Evolutionary conservation across 2,113 vertebrate genomes (phyloP).

Genomic region (Hemicordylus capensis): DNA sequence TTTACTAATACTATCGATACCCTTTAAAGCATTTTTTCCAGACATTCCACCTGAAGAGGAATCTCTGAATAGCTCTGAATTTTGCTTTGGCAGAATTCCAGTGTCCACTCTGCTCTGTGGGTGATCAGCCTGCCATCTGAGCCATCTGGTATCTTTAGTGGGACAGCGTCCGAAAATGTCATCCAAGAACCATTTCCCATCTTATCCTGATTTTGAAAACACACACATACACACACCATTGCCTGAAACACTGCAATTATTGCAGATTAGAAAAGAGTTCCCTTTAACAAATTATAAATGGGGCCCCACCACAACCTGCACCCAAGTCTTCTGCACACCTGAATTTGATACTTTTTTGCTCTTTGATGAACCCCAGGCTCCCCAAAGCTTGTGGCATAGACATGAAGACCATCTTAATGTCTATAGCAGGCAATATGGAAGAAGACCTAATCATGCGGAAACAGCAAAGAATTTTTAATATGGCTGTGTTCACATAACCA

Average conservation of each 20-base stretch:
- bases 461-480: constrained; percentile 34
- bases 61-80: background rate
- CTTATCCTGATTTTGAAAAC: background rate
- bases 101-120: background rate
- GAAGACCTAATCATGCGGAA: background rate
- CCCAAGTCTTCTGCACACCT: constrained; percentile 4
- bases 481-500: too few relatives aligned
- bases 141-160: background rate
- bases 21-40: background rate
- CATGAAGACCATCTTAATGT: background rate
- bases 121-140: background rate
- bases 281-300: constrained; percentile 54
- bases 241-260: constrained; percentile 18
- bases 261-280: constrained; percentile 21
- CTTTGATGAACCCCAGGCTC: constrained; percentile 26
- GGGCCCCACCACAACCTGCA: constrained; percentile 43
- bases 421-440: background rate
- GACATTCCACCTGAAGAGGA: background rate
- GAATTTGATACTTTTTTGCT: constrained; percentile 44
- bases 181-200: background rate
- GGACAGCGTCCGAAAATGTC: background rate
- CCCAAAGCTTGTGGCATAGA: background rate
- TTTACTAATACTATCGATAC: background rate
- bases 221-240: background rate
- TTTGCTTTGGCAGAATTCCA: background rate